Percentiles rank a stretch among this genome's conserved stretches.
These are phyloP conservation scores for Synanthedon andrenaeformis DNA, from an alignment of 2,888 invertebrate species.

Conservation along the genomic window DNA sequence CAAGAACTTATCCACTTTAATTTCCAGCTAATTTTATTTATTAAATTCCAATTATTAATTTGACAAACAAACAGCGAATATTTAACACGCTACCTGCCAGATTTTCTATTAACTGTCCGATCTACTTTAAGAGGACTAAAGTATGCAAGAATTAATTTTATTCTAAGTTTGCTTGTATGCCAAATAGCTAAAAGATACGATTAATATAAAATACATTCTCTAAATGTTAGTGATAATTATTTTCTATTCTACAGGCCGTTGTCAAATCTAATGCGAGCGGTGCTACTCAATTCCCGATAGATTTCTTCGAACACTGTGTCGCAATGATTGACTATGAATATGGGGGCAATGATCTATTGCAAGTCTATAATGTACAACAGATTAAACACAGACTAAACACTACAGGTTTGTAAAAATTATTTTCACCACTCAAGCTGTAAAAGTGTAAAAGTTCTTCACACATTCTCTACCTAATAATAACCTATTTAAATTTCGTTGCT, in stretches of 20 bases:
- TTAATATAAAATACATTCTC: too few relatives aligned
- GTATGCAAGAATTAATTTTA: too few relatives aligned
- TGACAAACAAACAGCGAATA: too few relatives aligned
- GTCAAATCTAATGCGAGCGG: constrained; percentile 64
- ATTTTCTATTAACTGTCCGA: too few relatives aligned
- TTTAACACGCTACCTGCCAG: too few relatives aligned
- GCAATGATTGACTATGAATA: constrained; percentile 93
- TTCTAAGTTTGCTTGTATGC: too few relatives aligned
- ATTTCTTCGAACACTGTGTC: constrained; percentile 97
- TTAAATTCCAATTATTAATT: too few relatives aligned
- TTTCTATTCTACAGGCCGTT: constrained; percentile 31
- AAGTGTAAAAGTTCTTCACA: not conserved
- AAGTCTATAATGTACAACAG: constrained; percentile 94
- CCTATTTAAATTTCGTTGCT: too few relatives aligned
- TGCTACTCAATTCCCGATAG: constrained; percentile 87
- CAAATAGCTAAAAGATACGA: too few relatives aligned
- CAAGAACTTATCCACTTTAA: not conserved
- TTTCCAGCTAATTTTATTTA: too few relatives aligned
- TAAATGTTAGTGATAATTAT: too few relatives aligned
- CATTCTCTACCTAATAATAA: not conserved
- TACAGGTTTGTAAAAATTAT: constrained; percentile 31
- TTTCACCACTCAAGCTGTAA: not conserved
- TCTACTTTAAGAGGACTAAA: too few relatives aligned
- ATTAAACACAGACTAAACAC: constrained; percentile 91
- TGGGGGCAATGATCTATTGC: constrained; percentile 93